Evolutionary conservation across 2,888 invertebrate species (phyloP).

Genomic region (Therioaphis trifolii): DNA sequence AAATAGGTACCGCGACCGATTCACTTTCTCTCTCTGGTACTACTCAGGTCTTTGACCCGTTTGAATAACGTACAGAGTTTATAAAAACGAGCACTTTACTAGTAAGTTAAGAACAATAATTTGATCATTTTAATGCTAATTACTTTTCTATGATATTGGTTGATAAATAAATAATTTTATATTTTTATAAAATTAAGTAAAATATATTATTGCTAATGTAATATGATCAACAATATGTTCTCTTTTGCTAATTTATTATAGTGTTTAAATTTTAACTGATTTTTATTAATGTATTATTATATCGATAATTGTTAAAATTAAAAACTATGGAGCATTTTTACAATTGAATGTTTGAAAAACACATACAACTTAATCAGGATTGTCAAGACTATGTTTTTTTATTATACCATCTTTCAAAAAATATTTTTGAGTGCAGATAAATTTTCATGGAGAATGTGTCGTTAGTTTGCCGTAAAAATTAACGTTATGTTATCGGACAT

Average conservation of each 20-base stretch:
- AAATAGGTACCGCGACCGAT: constrained; percentile 48
- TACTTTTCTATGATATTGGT: neutral
- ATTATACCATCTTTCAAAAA: no score
- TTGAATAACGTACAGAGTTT: constrained; percentile 38
- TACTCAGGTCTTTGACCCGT: constrained; percentile 62
- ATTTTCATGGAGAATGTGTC: no score
- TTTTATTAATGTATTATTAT: no score
- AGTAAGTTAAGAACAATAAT: constrained; percentile 8
- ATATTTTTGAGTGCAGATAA: no score
- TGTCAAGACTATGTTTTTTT: no score
- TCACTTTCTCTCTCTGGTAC: constrained; percentile 61
- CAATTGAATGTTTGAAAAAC: no score
- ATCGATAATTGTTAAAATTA: no score
- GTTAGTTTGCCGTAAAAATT: no score
- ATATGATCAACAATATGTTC: neutral
- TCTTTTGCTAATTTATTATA: neutral
- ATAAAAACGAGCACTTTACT: neutral
- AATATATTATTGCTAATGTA: neutral
- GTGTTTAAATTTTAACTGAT: no score
- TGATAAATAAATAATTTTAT: neutral
- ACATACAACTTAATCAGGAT: no score
- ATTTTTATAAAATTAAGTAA: neutral
- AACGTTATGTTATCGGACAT: no score
- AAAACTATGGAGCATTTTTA: no score
- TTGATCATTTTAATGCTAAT: constrained; percentile 7